Evolutionary conservation across 2,888 invertebrate genomes (phyloP).

Genomic region (Ormyrus nitidulus): DNA sequence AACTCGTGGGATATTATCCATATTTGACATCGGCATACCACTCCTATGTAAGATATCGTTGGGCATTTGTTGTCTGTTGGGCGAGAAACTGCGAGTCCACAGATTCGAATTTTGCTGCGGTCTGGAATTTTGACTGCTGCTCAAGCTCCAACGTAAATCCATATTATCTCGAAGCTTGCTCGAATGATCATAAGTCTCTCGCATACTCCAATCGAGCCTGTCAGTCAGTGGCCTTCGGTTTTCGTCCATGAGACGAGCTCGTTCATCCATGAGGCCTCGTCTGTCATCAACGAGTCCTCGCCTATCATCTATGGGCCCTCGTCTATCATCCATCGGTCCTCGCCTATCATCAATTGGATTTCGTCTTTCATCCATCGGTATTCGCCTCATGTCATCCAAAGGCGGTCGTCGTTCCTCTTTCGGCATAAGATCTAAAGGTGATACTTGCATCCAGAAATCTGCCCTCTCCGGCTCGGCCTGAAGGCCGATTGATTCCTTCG

Average conservation of each 20-base stretch:
- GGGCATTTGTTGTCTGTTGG: constrained; percentile 19
- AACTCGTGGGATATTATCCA: background rate
- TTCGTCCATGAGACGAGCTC: background rate
- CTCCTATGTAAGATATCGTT: constrained; percentile 19
- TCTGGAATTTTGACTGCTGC: constrained; percentile 57
- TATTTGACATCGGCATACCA: background rate
- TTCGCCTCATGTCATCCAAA: background rate
- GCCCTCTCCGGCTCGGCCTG: constrained; percentile 61
- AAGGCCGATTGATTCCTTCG: constrained; percentile 56
- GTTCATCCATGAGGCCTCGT: background rate
- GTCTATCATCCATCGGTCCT: constrained; percentile 2
- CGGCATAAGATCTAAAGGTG: constrained; percentile 57
- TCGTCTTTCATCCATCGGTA: constrained; percentile 9
- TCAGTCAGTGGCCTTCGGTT: constrained; percentile 66
- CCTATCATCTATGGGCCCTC: constrained; percentile 4
- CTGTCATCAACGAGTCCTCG: background rate
- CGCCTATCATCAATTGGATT: background rate
- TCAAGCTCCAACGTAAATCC: constrained; percentile 70
- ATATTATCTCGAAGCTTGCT: constrained; percentile 65
- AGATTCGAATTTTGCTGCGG: background rate
- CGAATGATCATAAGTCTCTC: constrained; percentile 67
- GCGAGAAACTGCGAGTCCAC: constrained; percentile 33
- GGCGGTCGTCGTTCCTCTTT: background rate
- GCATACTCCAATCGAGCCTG: constrained; percentile 70
- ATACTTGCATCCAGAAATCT: constrained; percentile 63